Evolutionary conservation across 2,888 invertebrate species (phyloP).

Genomic region (Lumbricus terrestris): DNA sequence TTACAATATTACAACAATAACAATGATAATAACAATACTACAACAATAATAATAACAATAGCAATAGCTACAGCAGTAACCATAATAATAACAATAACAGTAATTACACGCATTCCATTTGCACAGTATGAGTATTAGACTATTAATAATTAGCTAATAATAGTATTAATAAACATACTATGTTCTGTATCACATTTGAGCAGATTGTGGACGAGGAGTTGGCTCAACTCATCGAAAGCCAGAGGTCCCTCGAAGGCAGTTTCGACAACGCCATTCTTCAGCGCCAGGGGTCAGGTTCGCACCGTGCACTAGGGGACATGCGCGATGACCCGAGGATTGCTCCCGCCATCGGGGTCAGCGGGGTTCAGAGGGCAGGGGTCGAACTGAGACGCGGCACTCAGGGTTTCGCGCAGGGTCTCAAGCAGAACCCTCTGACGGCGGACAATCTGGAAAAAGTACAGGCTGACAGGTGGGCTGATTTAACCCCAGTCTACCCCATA

Average conservation of each 20-base stretch:
- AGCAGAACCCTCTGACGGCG: constrained; percentile 55
- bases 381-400: constrained; percentile 53
- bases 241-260: constrained; percentile 49
- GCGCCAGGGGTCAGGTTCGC: not conserved
- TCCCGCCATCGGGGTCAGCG: not conserved
- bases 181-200: not conserved
- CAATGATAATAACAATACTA: too few relatives aligned
- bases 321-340: not conserved
- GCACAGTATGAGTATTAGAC: too few relatives aligned
- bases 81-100: too few relatives aligned
- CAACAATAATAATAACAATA: too few relatives aligned
- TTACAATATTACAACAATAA: too few relatives aligned
- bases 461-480: constrained; percentile 50
- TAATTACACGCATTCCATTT: too few relatives aligned
- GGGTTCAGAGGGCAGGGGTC: not conserved
- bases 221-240: constrained; percentile 47
- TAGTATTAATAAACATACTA: too few relatives aligned
- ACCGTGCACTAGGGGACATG: not conserved
- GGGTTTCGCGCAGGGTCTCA: constrained; percentile 52
- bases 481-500: not conserved
- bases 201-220: constrained; percentile 55
- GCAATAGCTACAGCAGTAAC: too few relatives aligned
- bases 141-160: too few relatives aligned
- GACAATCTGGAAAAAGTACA: constrained; percentile 56
- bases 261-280: constrained; percentile 48